Conservation (phyloP, 2,888 invertebrate genomes). For the Lysandra coridon region DNA sequence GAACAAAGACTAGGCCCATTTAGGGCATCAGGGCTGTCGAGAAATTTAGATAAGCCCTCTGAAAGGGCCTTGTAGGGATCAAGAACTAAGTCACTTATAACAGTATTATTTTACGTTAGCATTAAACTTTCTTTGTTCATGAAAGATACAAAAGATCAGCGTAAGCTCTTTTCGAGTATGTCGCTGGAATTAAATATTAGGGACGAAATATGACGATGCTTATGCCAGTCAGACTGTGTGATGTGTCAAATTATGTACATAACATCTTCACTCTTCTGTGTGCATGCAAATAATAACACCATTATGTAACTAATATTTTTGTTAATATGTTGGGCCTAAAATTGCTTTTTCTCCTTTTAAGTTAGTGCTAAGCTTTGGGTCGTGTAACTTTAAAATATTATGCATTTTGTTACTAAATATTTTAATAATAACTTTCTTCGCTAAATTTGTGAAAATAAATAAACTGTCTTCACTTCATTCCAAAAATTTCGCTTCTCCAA, state of each 20-base stretch:
- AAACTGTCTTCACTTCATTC: too few relatives aligned
- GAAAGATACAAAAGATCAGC: neutral
- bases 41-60: constrained; percentile 18
- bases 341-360: neutral
- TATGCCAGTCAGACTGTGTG: neutral
- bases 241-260: neutral
- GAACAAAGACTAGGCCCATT: neutral
- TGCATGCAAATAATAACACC: too few relatives aligned
- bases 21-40: constrained; percentile 21
- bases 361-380: neutral
- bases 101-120: constrained; percentile 18
- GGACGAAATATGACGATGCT: neutral
- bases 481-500: too few relatives aligned
- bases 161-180: constrained; percentile 4
- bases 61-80: constrained; percentile 20
- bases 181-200: neutral
- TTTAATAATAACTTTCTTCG: too few relatives aligned
- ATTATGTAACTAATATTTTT: too few relatives aligned
- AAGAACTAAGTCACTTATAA: constrained; percentile 3
- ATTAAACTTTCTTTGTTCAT: constrained; percentile 20
- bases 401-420: too few relatives aligned
- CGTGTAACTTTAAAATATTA: too few relatives aligned
- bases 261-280: too few relatives aligned
- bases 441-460: too few relatives aligned
- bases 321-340: neutral